Base-by-base conservation (phyloP, 1,140 invertebrate genomes). In the Cydia splendana region DNA sequence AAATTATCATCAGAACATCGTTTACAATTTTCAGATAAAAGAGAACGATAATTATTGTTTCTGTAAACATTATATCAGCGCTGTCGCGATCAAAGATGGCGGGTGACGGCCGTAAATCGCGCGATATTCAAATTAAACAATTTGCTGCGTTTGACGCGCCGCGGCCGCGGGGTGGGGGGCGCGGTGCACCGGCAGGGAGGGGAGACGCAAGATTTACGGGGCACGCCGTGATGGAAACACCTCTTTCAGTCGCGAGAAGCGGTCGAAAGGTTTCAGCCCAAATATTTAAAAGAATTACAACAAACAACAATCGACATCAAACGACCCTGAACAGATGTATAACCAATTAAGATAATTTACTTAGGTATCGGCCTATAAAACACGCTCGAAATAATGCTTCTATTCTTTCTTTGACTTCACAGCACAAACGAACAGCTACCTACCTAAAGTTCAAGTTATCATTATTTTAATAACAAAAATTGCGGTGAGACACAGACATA, bases 41-140 rank as follows among this genome's bases (percentile, higher is more conserved):
- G 67, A 71, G 34, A 38, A 45, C 67, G 67, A 71, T 45, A 71
- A 71, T 71, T 71, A 71, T 71, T 71, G 67, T 38, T 34, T 45
- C 34, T 71, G 67, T 71, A 71, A 71, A 71, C 67, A 71, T 71
- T 71, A 71, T 38, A 71, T 71, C 34, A 69, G 28, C 18, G 18
- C 30, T 38, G 28, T 38, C 67, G 67, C 30, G 53, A 71, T 71
- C 67, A 71, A 71, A 71, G 67, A 34, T 71, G 67, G 57, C 57
- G 15, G 73, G 13, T 15, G 62, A 57, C 28, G 30, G 15, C 24
- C 34, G 71, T 65, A 69, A 75, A 77, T 69, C 20, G 28, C 76
- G 57, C 45, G 76, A 51, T 30, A 77, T 77, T 76, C 76, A 76
- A 80, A 82, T 82, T 77, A 80, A 76, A 80, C 77, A 78, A 78